Evolutionary conservation across 2,888 invertebrate genomes (phyloP).

Genomic region (Eupithecia pulchellata): DNA sequence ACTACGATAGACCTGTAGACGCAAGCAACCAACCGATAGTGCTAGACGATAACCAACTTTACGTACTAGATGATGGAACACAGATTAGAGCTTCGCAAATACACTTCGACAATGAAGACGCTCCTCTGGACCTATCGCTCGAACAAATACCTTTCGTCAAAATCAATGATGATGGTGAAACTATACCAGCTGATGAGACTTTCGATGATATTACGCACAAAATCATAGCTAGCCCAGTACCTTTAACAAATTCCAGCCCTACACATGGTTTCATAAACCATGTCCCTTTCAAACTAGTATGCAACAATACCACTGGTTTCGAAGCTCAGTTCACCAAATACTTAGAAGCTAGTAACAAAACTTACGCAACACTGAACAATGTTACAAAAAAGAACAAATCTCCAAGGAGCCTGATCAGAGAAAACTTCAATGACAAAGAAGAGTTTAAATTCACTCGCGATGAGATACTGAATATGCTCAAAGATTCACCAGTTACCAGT

Average conservation of each 20-base stretch:
- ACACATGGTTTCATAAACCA: slow-evolving; percentile 69
- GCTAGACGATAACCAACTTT: slow-evolving; percentile 62
- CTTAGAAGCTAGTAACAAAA: slow-evolving; percentile 66
- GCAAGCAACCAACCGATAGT: slow-evolving; percentile 17
- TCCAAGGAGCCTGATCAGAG: slow-evolving; percentile 63
- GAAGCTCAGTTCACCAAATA: slow-evolving; percentile 76
- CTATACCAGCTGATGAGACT: slow-evolving; percentile 36
- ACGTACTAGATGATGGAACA: slow-evolving; percentile 77
- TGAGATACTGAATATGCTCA: slow-evolving; percentile 77
- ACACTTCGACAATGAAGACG: slow-evolving; percentile 80
- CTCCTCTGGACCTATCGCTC: slow-evolving; percentile 67
- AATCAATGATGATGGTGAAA: slow-evolving; percentile 56
- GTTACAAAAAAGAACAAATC: slow-evolving; percentile 65
- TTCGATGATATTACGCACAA: slow-evolving; percentile 62
- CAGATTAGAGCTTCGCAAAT: slow-evolving; percentile 80
- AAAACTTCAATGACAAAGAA: slow-evolving; percentile 61
- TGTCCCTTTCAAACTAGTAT: slow-evolving; percentile 74
- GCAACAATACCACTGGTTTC: slow-evolving; percentile 70
- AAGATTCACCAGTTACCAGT: slow-evolving; percentile 75
- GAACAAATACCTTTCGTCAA: slow-evolving; percentile 76
- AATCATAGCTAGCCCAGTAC: slow-evolving; percentile 71
- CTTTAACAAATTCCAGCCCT: slow-evolving; percentile 60
- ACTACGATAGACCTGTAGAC: slow-evolving; percentile 16
- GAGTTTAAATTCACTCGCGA: slow-evolving; percentile 69
- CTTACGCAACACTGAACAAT: slow-evolving; percentile 63